Percentiles rank a stretch among this genome's conserved stretches.
phyloP scores from a whole-genome alignment of 92 coral and sea anemone genomes.

The Blastomussa wellsi region DNA sequence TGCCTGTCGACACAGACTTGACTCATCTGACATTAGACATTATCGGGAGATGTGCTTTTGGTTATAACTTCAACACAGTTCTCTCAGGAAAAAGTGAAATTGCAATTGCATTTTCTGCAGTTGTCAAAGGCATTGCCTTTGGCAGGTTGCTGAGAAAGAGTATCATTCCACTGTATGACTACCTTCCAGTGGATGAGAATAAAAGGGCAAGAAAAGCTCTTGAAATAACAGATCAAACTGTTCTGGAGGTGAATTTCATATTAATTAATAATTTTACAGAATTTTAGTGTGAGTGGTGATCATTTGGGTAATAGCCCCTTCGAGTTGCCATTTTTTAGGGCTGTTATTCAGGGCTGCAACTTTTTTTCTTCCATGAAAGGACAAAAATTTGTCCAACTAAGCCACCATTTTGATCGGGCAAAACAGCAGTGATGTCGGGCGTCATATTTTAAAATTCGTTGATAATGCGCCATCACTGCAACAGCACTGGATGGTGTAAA shows the following conservation, averaged over 20 bases:
- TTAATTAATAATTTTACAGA: neutral
- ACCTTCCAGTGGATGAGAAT: conserved; percentile 54
- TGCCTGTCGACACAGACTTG: conserved; percentile 36
- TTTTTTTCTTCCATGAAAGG: too few relatives aligned
- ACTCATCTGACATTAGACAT: conserved; percentile 61
- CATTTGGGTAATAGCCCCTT: too few relatives aligned
- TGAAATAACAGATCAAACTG: conserved; percentile 47
- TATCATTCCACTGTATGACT: conserved; percentile 55
- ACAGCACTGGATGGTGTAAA: too few relatives aligned
- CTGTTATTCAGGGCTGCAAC: too few relatives aligned
- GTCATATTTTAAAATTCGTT: too few relatives aligned
- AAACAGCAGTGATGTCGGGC: too few relatives aligned
- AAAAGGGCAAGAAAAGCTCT: conserved; percentile 28
- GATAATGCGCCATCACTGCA: too few relatives aligned
- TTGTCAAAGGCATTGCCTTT: conserved; percentile 32
- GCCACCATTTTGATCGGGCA: too few relatives aligned
- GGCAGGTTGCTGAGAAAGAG: conserved; percentile 30
- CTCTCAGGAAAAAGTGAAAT: conserved; percentile 47
- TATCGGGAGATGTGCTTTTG: conserved; percentile 76
- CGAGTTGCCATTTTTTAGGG: too few relatives aligned
- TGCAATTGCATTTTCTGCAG: conserved; percentile 44
- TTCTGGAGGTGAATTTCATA: conserved; percentile 50
- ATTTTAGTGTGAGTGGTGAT: too few relatives aligned
- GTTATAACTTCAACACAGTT: conserved; percentile 60
- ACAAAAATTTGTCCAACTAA: too few relatives aligned